A percentile compares a stretch with the other conserved stretches of the same genome.
These are phyloP conservation scores for Meriones unguiculatus DNA, from an alignment of 2,113 vertebrate genomes.

Conservation along the genomic window DNA sequence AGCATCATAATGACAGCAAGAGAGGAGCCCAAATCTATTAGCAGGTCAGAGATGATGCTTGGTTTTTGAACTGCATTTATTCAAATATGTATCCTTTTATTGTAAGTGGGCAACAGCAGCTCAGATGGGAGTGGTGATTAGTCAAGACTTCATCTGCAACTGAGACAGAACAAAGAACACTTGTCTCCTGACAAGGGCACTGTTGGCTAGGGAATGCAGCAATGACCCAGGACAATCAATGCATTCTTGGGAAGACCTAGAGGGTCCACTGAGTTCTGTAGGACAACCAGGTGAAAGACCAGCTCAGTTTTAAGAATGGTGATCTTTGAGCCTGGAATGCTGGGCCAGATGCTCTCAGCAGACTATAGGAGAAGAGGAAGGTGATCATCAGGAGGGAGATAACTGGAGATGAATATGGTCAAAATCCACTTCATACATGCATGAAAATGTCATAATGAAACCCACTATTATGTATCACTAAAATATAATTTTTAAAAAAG, in stretches of 20 bases:
- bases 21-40: background rate
- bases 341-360: background rate
- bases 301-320: background rate
- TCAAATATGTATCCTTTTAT: background rate
- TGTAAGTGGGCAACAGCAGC: background rate
- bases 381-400: background rate
- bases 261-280: background rate
- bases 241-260: background rate
- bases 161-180: background rate
- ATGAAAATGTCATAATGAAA: background rate
- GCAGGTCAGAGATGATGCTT: background rate
- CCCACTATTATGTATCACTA: background rate
- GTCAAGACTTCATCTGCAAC: background rate
- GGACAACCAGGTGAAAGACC: background rate
- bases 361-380: background rate
- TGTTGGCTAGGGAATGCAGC: background rate
- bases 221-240: background rate
- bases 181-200: background rate
- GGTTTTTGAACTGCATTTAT: background rate
- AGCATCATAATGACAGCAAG: background rate
- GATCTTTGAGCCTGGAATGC: background rate
- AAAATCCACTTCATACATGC: background rate
- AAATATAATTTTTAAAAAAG: background rate
- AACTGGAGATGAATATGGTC: background rate
- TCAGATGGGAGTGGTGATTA: background rate